phyloP scores from a whole-genome alignment of 2,113 vertebrate species.

The Cyphomyrus plagiostoma region DNA sequence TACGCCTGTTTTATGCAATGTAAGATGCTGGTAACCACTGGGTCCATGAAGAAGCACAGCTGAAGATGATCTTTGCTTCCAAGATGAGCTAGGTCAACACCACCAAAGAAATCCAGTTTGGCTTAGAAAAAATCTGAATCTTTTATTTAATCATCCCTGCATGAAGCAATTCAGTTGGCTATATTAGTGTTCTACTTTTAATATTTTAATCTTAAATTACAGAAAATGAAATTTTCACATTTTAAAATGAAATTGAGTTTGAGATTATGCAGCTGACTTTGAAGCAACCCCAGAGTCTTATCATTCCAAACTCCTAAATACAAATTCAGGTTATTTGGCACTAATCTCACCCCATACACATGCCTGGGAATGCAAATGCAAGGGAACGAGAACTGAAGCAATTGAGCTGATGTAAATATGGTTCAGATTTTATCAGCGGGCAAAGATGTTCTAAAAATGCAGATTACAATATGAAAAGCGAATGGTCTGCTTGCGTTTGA shows the following conservation, averaged over 20 bases:
- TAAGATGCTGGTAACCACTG: not conserved
- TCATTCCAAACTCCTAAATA: not conserved
- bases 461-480: not conserved
- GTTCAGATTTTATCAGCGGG: not conserved
- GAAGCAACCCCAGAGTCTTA: not conserved
- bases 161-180: not conserved
- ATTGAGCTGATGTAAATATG: not conserved
- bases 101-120: not conserved
- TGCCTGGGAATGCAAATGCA: not conserved
- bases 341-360: not conserved
- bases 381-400: not conserved
- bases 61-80: not conserved
- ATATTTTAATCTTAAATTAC: not conserved
- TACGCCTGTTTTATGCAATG: not conserved
- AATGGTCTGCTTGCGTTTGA: not conserved
- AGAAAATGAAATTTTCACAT: not conserved
- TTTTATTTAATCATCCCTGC: not conserved
- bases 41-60: not conserved
- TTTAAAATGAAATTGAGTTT: not conserved
- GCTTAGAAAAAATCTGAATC: not conserved
- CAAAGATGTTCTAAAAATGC: not conserved
- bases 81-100: not conserved
- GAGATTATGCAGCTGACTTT: not conserved
- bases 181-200: not conserved
- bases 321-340: not conserved